Evolutionary conservation across 2,113 vertebrate species (phyloP).

Genomic region (Corvus moneduloides): DNA sequence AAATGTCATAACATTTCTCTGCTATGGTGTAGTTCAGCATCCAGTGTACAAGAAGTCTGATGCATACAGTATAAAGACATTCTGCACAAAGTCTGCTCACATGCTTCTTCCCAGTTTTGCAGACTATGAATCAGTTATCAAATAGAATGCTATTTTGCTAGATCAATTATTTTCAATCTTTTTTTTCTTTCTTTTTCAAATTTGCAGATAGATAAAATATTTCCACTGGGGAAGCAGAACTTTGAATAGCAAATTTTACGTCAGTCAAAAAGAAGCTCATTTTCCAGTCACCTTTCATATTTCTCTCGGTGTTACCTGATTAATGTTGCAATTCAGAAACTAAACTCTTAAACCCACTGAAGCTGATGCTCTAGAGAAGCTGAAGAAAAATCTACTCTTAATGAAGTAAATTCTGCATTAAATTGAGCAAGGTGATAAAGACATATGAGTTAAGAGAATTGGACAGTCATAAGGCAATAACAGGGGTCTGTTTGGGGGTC

Average conservation of each 20-base stretch:
- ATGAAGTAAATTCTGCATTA: neutral
- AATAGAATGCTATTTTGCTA: neutral
- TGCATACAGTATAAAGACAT: neutral
- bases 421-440: neutral
- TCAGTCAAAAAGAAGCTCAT: neutral
- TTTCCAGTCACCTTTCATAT: neutral
- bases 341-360: neutral
- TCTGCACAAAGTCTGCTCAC: neutral
- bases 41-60: neutral
- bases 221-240: neutral
- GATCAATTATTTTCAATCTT: neutral
- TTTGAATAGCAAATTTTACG: neutral
- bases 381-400: neutral
- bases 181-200: neutral
- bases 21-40: neutral
- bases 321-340: neutral
- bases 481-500: neutral
- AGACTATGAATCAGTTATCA: neutral
- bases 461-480: neutral
- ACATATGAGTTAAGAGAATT: neutral
- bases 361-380: neutral
- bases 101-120: neutral
- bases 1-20: neutral
- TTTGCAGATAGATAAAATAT: neutral
- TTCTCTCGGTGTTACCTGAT: neutral